These are phyloP conservation scores for Dromas ardeola DNA, from an alignment of 2,113 vertebrate species.

Conservation along the genomic window DNA sequence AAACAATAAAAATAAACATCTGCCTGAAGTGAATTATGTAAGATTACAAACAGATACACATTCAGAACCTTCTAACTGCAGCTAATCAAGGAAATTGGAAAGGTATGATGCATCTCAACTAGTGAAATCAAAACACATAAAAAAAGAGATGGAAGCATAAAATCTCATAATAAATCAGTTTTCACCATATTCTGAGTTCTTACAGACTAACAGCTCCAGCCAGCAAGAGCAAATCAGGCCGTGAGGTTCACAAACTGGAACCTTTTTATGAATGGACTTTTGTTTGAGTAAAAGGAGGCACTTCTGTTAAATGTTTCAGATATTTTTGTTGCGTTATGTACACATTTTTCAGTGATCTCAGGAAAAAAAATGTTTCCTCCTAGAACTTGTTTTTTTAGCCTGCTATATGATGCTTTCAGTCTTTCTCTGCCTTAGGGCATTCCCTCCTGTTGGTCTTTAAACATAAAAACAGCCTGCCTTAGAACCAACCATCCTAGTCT, in stretches of 20 bases:
- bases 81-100: constrained; percentile 41
- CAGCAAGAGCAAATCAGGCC: background rate
- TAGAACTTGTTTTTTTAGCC: background rate
- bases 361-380: background rate
- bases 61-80: constrained; percentile 13
- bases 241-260: background rate
- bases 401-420: background rate
- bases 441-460: background rate
- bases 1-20: constrained; percentile 32
- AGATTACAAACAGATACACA: constrained; percentile 16
- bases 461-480: background rate
- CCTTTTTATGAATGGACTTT: background rate
- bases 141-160: background rate
- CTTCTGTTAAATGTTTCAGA: background rate
- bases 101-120: background rate
- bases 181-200: background rate
- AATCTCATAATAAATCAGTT: background rate
- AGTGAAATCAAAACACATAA: background rate
- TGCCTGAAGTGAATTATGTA: background rate
- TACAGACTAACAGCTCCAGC: background rate
- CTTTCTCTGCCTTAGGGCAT: background rate
- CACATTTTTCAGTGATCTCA: background rate
- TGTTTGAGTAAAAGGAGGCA: background rate
- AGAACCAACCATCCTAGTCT: background rate
- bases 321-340: background rate